Evolutionary conservation across 1,140 invertebrate species (phyloP).

Genomic region (Vanessa tameamea): DNA sequence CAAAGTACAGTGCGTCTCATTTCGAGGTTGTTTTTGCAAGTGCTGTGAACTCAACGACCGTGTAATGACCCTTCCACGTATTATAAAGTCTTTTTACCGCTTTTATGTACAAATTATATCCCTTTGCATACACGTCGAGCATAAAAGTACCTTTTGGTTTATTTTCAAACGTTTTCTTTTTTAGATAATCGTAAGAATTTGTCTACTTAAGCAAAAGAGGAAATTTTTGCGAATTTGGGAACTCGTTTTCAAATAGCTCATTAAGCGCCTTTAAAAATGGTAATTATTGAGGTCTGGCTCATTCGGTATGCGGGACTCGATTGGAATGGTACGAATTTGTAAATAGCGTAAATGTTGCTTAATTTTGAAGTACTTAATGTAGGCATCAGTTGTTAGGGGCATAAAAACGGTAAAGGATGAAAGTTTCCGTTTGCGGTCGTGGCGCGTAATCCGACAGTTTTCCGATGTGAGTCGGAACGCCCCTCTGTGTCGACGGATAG

Average conservation of each 20-base stretch:
- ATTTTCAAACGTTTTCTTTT: slow-evolving; percentile 48
- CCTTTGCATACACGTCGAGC: slow-evolving; percentile 63
- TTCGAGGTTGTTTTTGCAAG: slow-evolving; percentile 67
- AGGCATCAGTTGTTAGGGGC: slow-evolving; percentile 43
- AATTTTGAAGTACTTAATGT: slow-evolving; percentile 47
- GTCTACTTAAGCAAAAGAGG: slow-evolving; percentile 35
- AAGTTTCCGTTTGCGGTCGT: slow-evolving; percentile 53
- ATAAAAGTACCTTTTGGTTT: slow-evolving; percentile 68
- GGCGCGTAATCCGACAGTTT: slow-evolving; percentile 58
- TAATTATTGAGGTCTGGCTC: slow-evolving; percentile 37
- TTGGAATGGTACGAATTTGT: slow-evolving; percentile 23
- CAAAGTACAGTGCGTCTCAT: slow-evolving; percentile 51
- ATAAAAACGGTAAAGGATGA: slow-evolving; percentile 53
- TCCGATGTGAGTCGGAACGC: slow-evolving; percentile 45
- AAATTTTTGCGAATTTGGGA: slow-evolving; percentile 27
- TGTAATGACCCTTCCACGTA: slow-evolving; percentile 73
- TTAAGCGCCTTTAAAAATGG: slow-evolving; percentile 41
- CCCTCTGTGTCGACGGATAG: slow-evolving; percentile 44
- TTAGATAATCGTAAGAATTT: slow-evolving; percentile 46
- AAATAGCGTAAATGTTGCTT: slow-evolving; percentile 39
- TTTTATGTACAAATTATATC: slow-evolving; percentile 70
- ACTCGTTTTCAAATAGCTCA: slow-evolving; percentile 42
- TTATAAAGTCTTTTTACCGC: slow-evolving; percentile 74
- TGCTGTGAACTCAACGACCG: slow-evolving; percentile 67
- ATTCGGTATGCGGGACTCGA: slow-evolving; percentile 31